Conservation (phyloP, 1,140 invertebrate genomes). For the Homarus americanus region DNA sequence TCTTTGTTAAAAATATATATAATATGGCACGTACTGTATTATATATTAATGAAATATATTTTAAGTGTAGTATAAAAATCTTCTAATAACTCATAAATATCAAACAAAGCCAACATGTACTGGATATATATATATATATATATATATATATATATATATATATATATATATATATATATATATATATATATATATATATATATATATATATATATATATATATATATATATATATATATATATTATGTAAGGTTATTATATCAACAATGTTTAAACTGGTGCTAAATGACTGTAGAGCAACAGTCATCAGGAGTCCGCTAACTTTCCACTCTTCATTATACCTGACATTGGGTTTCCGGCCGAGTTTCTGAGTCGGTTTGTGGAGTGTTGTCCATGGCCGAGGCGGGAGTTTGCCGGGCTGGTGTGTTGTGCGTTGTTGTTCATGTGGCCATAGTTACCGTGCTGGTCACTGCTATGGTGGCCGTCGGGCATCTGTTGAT, state of each 20-base stretch:
- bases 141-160: no score
- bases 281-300: not conserved
- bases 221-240: no score
- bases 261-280: not conserved
- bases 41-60: not conserved
- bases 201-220: no score
- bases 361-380: not conserved
- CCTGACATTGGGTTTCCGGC: not conserved
- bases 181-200: no score
- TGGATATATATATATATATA: no score
- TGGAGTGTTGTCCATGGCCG: not conserved
- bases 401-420: constrained; percentile 17
- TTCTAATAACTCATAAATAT: not conserved
- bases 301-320: constrained; percentile 23
- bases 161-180: no score
- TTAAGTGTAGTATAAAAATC: not conserved
- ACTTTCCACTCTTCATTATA: not conserved
- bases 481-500: not conserved
- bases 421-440: not conserved
- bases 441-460: not conserved
- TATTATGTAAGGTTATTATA: not conserved
- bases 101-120: not conserved
- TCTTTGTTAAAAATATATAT: not conserved
- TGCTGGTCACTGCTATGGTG: constrained; percentile 19
- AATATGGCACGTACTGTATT: not conserved